Conservation (phyloP, 2,113 vertebrate genomes). For the Ammodramus savannarum region DNA sequence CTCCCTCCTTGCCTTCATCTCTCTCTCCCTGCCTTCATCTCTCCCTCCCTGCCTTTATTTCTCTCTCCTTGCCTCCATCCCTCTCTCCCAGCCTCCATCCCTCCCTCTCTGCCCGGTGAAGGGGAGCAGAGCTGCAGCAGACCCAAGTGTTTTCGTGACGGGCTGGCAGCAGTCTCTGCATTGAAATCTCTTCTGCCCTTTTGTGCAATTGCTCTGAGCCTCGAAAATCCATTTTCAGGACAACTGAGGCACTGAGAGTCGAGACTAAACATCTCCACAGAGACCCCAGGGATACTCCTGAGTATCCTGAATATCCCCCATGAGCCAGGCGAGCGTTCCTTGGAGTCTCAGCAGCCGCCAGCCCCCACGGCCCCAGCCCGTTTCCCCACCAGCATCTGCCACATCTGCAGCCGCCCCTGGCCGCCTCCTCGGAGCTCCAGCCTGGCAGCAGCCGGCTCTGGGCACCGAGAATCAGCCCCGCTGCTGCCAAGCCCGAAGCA, state of each 20-base stretch:
- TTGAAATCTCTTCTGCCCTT: neutral
- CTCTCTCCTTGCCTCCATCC: neutral
- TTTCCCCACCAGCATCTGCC: neutral
- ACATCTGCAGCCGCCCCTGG: neutral
- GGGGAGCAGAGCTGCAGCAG: neutral
- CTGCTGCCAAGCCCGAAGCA: neutral
- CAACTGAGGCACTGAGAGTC: neutral
- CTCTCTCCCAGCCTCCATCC: neutral
- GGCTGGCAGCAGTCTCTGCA: neutral
- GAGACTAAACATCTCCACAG: neutral
- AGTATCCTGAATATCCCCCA: neutral
- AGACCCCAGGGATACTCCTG: neutral
- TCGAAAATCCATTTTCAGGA: neutral
- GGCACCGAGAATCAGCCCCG: neutral
- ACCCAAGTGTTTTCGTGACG: accelerated
- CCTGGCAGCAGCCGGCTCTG: neutral
- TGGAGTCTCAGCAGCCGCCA: neutral
- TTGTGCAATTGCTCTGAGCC: neutral
- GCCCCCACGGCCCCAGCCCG: accelerated
- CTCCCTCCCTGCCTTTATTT: neutral
- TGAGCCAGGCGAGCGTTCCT: accelerated
- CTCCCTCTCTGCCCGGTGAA: neutral
- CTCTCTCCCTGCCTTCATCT: neutral
- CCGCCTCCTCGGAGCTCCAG: neutral
- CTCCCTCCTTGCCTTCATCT: accelerated